A percentile compares a stretch with the other conserved stretches of the same genome.
These are phyloP conservation scores for Coelinius sp. DNA, from an alignment of 2,888 invertebrate genomes.

Conservation along the genomic window DNA sequence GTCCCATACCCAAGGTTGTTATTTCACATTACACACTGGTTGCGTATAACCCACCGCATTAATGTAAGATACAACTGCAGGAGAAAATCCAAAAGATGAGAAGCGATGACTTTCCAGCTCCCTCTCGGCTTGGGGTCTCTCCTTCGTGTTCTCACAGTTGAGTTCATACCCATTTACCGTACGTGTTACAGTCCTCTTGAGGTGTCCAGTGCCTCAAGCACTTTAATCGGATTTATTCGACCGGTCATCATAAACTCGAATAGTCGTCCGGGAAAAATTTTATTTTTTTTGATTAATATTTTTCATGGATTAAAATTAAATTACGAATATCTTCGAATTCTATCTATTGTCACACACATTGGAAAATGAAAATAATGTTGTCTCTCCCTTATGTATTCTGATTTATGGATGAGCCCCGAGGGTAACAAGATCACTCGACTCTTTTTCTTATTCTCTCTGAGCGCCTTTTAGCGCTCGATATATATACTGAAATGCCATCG, in stretches of 20 bases:
- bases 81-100: constrained; percentile 4
- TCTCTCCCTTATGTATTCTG: not conserved
- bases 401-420: not conserved
- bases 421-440: constrained; percentile 7
- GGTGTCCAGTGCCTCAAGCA: constrained; percentile 23
- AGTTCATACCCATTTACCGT: not conserved
- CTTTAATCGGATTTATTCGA: constrained; percentile 50
- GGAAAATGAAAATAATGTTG: not conserved
- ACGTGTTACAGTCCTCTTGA: constrained; percentile 1
- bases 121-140: constrained; percentile 12
- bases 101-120: constrained; percentile 10
- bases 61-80: constrained; percentile 13
- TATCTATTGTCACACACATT: not conserved
- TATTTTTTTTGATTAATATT: not conserved
- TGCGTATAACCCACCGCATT: constrained; percentile 18
- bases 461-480: not conserved
- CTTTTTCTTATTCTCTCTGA: not conserved
- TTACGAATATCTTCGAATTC: not conserved
- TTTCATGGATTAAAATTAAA: not conserved
- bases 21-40: constrained; percentile 11
- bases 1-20: constrained; percentile 10
- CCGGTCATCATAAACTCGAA: constrained; percentile 32
- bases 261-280: constrained; percentile 6
- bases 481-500: constrained; percentile 42
- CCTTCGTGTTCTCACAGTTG: not conserved